phyloP scores from a whole-genome alignment of 2,888 invertebrate genomes.

The Cheilosia urbana region DNA sequence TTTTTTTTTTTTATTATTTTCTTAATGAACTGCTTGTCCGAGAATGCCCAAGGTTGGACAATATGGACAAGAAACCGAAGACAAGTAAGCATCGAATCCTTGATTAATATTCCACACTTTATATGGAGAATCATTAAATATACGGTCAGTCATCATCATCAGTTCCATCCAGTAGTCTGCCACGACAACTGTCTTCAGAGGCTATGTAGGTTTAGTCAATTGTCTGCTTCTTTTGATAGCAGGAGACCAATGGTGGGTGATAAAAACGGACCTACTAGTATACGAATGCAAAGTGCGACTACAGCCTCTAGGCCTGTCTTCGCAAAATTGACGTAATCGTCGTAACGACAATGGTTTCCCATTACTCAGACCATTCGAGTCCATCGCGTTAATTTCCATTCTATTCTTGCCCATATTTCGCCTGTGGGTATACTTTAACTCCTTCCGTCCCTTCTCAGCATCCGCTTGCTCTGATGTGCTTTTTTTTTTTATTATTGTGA shows the following conservation, averaged over 20 bases:
- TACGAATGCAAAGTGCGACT: neutral
- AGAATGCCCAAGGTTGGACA: no score
- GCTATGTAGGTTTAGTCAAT: no score
- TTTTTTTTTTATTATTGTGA: no score
- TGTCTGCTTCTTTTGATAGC: neutral
- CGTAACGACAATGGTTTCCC: conserved; percentile 60
- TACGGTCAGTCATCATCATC: no score
- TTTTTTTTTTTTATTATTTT: no score
- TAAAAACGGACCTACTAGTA: neutral
- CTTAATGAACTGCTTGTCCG: no score
- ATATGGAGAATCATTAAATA: no score
- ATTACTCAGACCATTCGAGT: conserved; percentile 60
- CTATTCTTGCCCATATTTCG: conserved; percentile 10
- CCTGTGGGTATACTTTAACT: neutral
- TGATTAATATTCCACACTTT: no score
- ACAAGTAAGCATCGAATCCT: no score
- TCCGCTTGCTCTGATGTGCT: neutral
- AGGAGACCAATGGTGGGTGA: neutral
- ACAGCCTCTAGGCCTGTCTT: conserved; percentile 19
- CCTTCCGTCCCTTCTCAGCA: neutral
- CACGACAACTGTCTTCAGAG: no score
- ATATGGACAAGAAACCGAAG: no score
- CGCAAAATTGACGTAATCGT: conserved; percentile 57
- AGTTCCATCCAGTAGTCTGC: no score
- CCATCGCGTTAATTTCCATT: conserved; percentile 58